Evolutionary conservation across 2,888 invertebrate species (phyloP), one percentile per base, ranked within the genome.

Genomic region (Nymphalis polychloros): DNA sequence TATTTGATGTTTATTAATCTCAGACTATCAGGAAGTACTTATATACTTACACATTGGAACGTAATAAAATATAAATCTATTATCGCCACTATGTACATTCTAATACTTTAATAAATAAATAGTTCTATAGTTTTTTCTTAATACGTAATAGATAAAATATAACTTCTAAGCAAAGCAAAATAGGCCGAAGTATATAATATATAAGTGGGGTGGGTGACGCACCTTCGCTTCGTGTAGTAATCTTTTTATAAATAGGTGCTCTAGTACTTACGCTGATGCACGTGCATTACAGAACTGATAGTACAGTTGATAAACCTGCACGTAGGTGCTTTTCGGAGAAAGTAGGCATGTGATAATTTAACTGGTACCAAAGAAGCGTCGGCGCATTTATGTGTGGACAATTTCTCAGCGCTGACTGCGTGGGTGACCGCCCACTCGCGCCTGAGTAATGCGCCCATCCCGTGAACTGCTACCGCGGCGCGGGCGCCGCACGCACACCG

Each of bases 311-410:
- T 62, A 67, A 67, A 63, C 57, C 53, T 61, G 13, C 50, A 64
- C 53, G 81, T 82, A 81, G 81, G 82, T 81, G 83, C 81, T 78
- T 74, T 81, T 77, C 74, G 79, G 83, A 79, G 84, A 87, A 86
- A 85, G 84, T 76, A 76, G 69, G 79, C 70, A 78, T 71, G 74
- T 76, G 71, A 73, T 74, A 74, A 72, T 73, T 70, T 66, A 63
- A 71, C 63, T 55, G 64, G 59, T 68, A 72, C 73, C 78, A 81
- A 79, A 77, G 80, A 80, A 74, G 78, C 75, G 78, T 77, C 80
- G 79, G 78, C 78, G 76, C 76, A 74, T 77, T 73, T 73, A 75
- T 66, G 73, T 71, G 78, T 71, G 78, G 81, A 81, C 77, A 78
- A 73, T 78, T 80, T 84, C 83, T 81, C 80, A 82, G 77, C 77